Percentiles rank a stretch among this genome's conserved stretches.
Conservation (phyloP, 2,113 vertebrate genomes). For the Scomber colias region DNA sequence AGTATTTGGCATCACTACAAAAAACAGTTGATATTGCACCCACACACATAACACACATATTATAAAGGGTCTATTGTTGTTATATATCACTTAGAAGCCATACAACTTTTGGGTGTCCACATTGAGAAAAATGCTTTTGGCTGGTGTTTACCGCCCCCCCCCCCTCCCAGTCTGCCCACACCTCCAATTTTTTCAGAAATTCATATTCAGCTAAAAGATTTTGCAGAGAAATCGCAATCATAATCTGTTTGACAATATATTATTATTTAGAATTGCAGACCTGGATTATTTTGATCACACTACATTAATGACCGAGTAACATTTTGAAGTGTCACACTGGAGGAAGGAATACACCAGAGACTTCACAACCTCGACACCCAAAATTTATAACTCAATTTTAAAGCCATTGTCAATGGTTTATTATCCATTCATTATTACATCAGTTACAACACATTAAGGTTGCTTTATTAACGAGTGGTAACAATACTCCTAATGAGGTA, state of each 20-base stretch:
- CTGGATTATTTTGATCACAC: not conserved
- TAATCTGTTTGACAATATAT: not conserved
- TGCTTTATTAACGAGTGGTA: not conserved
- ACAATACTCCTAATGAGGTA: no score
- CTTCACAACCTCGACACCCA: not conserved
- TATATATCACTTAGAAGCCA: no score
- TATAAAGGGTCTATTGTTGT: no score
- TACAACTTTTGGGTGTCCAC: not conserved
- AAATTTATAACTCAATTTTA: not conserved
- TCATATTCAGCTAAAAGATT: no score
- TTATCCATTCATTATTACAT: no score
- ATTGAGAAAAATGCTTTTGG: not conserved
- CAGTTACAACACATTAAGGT: not conserved
- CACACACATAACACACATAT: not conserved
- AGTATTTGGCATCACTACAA: not conserved
- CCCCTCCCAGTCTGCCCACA: not conserved
- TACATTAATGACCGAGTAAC: no score
- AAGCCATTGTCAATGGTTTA: not conserved
- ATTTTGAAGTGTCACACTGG: not conserved
- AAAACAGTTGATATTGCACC: not conserved
- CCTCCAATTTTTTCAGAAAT: not conserved
- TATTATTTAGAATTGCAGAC: not conserved
- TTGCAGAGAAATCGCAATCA: not conserved
- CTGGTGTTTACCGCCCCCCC: not conserved
- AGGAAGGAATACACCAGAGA: not conserved